A percentile compares a stretch with the other conserved stretches of the same genome.
Evolutionary conservation across 1,140 invertebrate genomes (phyloP).

Genomic region (Atta texana): DNA sequence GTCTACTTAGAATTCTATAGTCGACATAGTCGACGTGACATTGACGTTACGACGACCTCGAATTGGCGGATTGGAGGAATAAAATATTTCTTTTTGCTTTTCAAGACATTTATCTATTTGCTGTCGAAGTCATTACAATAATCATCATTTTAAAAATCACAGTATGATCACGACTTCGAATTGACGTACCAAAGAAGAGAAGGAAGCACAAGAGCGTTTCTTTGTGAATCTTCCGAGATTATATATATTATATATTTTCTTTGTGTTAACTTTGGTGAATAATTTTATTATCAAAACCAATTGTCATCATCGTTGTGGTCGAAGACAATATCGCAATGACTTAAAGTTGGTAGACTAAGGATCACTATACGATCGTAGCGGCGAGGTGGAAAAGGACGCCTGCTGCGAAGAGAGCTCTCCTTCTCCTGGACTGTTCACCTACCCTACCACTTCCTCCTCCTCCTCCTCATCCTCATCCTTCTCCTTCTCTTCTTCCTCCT

Average conservation of each 20-base stretch:
- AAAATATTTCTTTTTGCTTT: neutral
- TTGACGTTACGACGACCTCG: neutral
- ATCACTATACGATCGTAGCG: slow-evolving; percentile 44
- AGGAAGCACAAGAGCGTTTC: neutral
- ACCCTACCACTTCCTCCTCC: slow-evolving; percentile 58
- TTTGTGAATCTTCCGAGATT: neutral
- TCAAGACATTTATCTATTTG: neutral
- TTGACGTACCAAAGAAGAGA: neutral
- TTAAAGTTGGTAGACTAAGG: slow-evolving; percentile 54
- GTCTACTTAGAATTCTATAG: neutral
- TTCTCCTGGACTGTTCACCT: slow-evolving; percentile 51
- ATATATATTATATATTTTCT: neutral
- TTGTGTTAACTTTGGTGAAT: neutral
- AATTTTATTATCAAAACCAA: neutral
- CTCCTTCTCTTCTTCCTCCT: slow-evolving; percentile 57
- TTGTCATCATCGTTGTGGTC: slow-evolving; percentile 9
- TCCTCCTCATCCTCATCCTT: slow-evolving; percentile 37
- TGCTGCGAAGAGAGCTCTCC: slow-evolving; percentile 67
- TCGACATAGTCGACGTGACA: neutral
- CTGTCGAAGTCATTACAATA: neutral
- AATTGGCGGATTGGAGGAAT: neutral
- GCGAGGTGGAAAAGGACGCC: slow-evolving; percentile 71
- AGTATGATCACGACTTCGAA: neutral
- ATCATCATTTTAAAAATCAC: neutral
- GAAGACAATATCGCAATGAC: slow-evolving; percentile 51